Base-by-base conservation (phyloP, 2,797 vertebrate species). In the Siniperca obscura region DNA sequence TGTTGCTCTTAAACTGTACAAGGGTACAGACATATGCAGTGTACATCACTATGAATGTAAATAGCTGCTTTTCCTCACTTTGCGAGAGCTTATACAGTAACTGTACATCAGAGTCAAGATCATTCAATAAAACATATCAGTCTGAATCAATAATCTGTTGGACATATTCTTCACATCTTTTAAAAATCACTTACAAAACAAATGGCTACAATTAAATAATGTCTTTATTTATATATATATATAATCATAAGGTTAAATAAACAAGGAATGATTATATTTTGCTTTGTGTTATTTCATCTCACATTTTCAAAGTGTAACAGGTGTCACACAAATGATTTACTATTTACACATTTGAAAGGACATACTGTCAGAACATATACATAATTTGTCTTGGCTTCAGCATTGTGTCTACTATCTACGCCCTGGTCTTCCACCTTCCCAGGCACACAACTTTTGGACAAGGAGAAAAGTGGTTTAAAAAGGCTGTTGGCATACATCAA, bases 191-290 rank as follows among this genome's bases (percentile, higher is more conserved):
- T 19, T 4, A 53, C 2, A 62, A 72, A 81, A 76, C 19, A 64
- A 67, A 53, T 1, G 38, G 2, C 9, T 67, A 81, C 14, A 80
- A 62, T 90, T 84, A 85, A 86, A 86, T 88, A 87, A 62, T 44
- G 16, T 64, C 16, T 94, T 91, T 92, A 89, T 86, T 87, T 50
- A 40, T 38, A 21, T 71, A 70, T 53, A 74, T 50, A 57, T 27
- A 34, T 46, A 50, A 76, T 62, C 17, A 65, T 64, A 64, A 21
- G 25, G 13, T 44, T 88, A 90, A 92, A 93, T 91, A 84, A 84
- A 80, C 57, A 75, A 76, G 71, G 80, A 86, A 89, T 84, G 59
- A 81, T 76, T 66, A 74, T 27, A 83, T 60, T 73, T 71, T 57
- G 0, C 25, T 70, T 50, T 78, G 17, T 70, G 22, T 68, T 70